A percentile compares a stretch with the other conserved stretches of the same genome.
Conservation (phyloP, 2,888 invertebrate species). For the Mylabris sibirica region DNA sequence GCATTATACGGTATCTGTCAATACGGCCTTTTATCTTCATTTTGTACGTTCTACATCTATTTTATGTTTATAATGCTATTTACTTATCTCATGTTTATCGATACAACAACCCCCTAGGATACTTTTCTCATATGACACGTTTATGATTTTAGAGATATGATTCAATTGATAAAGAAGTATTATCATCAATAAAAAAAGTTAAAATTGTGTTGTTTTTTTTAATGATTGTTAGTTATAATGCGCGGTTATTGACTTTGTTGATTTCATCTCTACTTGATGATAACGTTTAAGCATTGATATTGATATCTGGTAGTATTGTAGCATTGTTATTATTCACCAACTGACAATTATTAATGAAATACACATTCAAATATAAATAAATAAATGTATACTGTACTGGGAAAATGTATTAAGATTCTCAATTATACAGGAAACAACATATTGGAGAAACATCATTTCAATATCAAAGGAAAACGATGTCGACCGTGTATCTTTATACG, state of each 20-base stretch:
- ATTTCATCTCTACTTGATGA: background rate
- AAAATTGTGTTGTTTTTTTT: background rate
- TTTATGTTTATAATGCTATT: constrained; percentile 29
- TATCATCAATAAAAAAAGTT: background rate
- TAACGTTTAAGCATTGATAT: background rate
- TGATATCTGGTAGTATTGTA: constrained; percentile 19
- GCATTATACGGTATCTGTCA: constrained; percentile 45
- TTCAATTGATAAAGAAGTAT: background rate
- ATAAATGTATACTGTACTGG: constrained; percentile 35
- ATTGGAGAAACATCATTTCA: constrained; percentile 54
- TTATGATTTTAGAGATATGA: background rate
- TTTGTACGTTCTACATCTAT: constrained; percentile 22
- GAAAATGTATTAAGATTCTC: constrained; percentile 53
- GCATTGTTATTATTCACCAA: constrained; percentile 54
- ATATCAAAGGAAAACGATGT: constrained; percentile 53
- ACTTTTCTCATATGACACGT: constrained; percentile 8
- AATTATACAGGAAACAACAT: constrained; percentile 56
- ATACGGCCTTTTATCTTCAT: constrained; percentile 33
- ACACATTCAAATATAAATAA: constrained; percentile 36
- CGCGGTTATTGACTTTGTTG: constrained; percentile 1
- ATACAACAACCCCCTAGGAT: constrained; percentile 32
- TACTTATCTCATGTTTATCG: constrained; percentile 29
- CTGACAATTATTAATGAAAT: constrained; percentile 40
- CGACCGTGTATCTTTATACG: constrained; percentile 51
- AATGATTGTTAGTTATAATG: background rate